Evolutionary conservation across 2,888 invertebrate species (phyloP), one percentile per base, ranked within the genome.

Genomic region (Dastarcus helophoroides): DNA sequence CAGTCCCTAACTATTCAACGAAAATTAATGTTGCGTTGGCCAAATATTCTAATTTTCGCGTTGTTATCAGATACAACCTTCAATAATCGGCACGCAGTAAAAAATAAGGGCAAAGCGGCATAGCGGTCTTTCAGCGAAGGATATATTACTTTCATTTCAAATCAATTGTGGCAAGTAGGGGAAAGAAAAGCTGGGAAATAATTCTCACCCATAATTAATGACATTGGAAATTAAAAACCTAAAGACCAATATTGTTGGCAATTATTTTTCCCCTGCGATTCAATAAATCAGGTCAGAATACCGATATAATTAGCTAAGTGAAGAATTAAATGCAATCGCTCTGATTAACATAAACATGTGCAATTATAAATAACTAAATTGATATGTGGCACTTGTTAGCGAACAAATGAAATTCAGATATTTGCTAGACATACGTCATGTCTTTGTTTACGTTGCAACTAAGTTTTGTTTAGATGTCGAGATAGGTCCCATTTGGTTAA

Each of bases 121-220:
- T 17, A 17, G n/a, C 19, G 19, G 19, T 17, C 19, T 17, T 17
- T 17, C 19, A 7, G 6, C n/a, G 19, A 17, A 56, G 54, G 56
- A 59, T 60, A 60, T 61, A 61, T 61, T 58, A 58, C 59, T 58
- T 58, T 61, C 58, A 60, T 61, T 60, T 58, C 52, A 54, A 57
- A 57, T 58, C 58, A 58, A 57, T 58, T 54, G 55, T 54, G 52
- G 53, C 56, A 48, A 50, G 47, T 47, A 39, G 44, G 46, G 42
- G 34, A 24, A 32, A 29, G 37, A 12, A 21, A 27, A 37, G 36
- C 46, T 39, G 46, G 48, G 50, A 50, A 50, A 50, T 50, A 48
- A 51, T 51, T 48, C 49, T 50, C 48, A 45, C 48, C 46, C 46
- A 53, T 53, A 58, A 60, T 59, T 59, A 59, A 59, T 59, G 58